These are phyloP conservation scores for Silurus glanis DNA, from an alignment of 2,113 vertebrate species.

Conservation along the genomic window DNA sequence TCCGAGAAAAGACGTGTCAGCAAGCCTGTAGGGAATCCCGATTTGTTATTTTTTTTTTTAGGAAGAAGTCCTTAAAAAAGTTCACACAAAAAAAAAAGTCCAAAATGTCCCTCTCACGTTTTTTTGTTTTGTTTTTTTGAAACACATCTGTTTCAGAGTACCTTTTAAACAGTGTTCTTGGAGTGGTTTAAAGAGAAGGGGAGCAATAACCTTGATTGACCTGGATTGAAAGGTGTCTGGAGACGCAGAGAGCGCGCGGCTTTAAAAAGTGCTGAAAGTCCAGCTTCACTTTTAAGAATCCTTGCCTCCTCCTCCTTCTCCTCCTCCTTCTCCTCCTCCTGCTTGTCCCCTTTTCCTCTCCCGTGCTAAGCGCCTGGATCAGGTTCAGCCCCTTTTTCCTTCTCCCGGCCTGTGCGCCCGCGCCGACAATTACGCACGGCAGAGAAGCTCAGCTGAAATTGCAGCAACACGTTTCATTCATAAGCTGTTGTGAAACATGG, in stretches of 20 bases:
- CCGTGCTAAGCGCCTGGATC: constrained; percentile 60
- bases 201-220: not conserved
- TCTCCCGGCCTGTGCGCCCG: constrained; percentile 47
- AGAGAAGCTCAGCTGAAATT: not conserved
- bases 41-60: not conserved
- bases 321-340: constrained; percentile 55
- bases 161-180: not conserved
- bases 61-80: constrained; percentile 50
- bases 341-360: constrained; percentile 55
- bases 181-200: not conserved
- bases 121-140: too few species aligned
- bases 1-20: constrained; percentile 50
- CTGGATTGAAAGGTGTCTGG: constrained; percentile 42
- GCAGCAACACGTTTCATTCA: not conserved
- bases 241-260: constrained; percentile 63
- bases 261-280: constrained; percentile 65
- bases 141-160: too few species aligned
- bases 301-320: constrained; percentile 66
- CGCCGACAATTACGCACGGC: not conserved
- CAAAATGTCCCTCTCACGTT: not conserved
- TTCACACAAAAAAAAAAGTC: not conserved
- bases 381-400: constrained; percentile 82
- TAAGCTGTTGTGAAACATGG: not conserved
- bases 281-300: constrained; percentile 81
- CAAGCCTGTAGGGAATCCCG: constrained; percentile 40